phyloP scores from a whole-genome alignment of 2,113 vertebrate genomes.

The Periophthalmus modestus region DNA sequence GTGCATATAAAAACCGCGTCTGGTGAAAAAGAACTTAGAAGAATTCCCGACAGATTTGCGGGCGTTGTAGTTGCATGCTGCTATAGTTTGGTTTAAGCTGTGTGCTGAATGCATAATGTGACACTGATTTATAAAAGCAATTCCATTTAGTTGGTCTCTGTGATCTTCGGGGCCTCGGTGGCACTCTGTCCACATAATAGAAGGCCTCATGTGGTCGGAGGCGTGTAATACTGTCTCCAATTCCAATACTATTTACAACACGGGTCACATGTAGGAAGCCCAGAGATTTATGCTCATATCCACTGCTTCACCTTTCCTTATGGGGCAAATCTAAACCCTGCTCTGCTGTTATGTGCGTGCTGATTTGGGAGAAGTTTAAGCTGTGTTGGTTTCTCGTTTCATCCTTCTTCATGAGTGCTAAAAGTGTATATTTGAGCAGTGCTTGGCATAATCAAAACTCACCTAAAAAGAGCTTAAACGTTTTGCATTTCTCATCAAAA shows the following conservation, averaged over 20 bases:
- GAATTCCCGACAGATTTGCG: conserved; percentile 58
- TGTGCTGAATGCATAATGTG: conserved; percentile 67
- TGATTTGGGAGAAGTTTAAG: neutral
- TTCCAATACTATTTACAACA: conserved; percentile 54
- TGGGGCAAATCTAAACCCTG: neutral
- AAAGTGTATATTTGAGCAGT: too few species aligned
- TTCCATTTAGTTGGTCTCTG: conserved; percentile 68
- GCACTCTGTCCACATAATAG: conserved; percentile 61
- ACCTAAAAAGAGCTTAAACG: too few species aligned
- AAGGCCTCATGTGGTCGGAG: conserved; percentile 65
- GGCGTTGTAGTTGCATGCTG: conserved; percentile 49
- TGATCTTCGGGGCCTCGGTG: conserved; percentile 53
- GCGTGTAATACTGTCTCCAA: conserved; percentile 61
- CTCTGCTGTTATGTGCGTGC: neutral
- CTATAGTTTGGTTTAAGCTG: conserved; percentile 18
- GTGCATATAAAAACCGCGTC: neutral
- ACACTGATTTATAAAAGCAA: conserved; percentile 76
- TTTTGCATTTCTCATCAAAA: too few species aligned
- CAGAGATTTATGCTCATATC: conserved; percentile 13
- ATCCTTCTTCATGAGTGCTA: too few species aligned
- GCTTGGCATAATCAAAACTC: too few species aligned
- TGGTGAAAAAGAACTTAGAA: conserved; percentile 30
- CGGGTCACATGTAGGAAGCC: conserved; percentile 35
- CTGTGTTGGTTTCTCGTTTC: too few species aligned
- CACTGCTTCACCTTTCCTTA: neutral